Conservation (phyloP, 64 coral and sea anemone species). For the Dendronephthya gigantea region DNA sequence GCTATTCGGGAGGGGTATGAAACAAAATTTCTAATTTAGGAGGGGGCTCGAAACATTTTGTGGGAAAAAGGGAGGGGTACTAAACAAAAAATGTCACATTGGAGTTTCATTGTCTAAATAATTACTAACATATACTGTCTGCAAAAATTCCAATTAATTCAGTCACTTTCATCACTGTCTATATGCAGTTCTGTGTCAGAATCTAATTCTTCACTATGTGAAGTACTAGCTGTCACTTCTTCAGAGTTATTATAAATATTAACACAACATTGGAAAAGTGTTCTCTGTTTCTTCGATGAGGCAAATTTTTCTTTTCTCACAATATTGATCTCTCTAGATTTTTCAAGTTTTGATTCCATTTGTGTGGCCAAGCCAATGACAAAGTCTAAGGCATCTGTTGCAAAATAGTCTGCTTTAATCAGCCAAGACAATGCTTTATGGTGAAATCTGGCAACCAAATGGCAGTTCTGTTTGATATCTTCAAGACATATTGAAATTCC, state of each 20-base stretch:
- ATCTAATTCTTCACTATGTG: not conserved
- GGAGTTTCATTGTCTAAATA: too few relatives aligned
- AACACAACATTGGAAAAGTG: not conserved
- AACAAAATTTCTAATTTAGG: not conserved
- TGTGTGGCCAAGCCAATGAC: not conserved
- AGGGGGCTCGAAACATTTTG: slow-evolving; percentile 18
- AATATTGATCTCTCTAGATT: not conserved
- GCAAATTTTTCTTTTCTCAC: not conserved
- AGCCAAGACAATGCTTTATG: too few relatives aligned
- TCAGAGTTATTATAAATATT: not conserved
- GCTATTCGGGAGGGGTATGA: not conserved
- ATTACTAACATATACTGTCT: not conserved
- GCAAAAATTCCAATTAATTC: not conserved
- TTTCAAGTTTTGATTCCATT: not conserved
- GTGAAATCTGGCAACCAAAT: not conserved
- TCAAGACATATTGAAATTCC: too few relatives aligned
- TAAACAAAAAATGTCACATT: not conserved
- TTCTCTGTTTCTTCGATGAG: not conserved
- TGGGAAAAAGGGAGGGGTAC: not conserved
- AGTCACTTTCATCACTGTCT: not conserved
- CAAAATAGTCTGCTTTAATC: too few relatives aligned
- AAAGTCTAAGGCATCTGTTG: too few relatives aligned
- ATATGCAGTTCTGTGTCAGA: not conserved
- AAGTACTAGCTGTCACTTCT: not conserved
- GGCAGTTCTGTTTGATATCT: not conserved